Percentiles rank a stretch among this genome's conserved stretches.
These are phyloP conservation scores for Chromoteleia sp. DNA, from an alignment of 2,888 invertebrate species.

Conservation along the genomic window DNA sequence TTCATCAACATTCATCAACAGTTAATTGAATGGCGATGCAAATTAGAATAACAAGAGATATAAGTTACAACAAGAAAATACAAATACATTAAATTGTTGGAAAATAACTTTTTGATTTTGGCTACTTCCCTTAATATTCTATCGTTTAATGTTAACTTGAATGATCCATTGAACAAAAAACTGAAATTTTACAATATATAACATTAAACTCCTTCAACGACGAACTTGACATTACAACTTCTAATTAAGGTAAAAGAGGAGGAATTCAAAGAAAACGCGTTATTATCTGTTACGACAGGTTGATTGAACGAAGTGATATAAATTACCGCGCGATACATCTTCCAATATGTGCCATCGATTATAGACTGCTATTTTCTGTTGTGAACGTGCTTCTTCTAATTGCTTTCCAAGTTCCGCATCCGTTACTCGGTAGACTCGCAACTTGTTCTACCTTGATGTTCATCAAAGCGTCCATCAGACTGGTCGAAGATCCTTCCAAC, in stretches of 20 bases:
- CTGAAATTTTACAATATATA: slow-evolving; percentile 1
- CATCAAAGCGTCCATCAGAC: slow-evolving; percentile 33
- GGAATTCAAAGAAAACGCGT: slow-evolving; percentile 12
- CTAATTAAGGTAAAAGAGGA: slow-evolving; percentile 5
- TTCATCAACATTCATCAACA: no score
- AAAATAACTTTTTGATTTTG: no score
- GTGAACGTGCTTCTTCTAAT: slow-evolving; percentile 50
- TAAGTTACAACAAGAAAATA: no score
- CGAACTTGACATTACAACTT: slow-evolving; percentile 1
- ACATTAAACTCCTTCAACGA: not conserved
- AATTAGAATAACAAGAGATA: no score
- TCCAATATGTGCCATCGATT: slow-evolving; percentile 34
- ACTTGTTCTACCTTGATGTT: slow-evolving; percentile 31
- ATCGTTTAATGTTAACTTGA: no score
- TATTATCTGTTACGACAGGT: not conserved
- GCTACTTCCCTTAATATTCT: no score
- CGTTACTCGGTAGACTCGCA: slow-evolving; percentile 11
- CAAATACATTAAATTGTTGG: no score
- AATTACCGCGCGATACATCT: slow-evolving; percentile 24
- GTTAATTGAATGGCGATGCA: no score
- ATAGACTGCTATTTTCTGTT: slow-evolving; percentile 26
- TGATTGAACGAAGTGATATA: slow-evolving; percentile 18
- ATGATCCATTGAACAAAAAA: no score
- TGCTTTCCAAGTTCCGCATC: slow-evolving; percentile 30
- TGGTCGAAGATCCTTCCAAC: slow-evolving; percentile 8